Conservation (phyloP, 1,140 invertebrate genomes). For the Ceratosolen solmsi region DNA sequence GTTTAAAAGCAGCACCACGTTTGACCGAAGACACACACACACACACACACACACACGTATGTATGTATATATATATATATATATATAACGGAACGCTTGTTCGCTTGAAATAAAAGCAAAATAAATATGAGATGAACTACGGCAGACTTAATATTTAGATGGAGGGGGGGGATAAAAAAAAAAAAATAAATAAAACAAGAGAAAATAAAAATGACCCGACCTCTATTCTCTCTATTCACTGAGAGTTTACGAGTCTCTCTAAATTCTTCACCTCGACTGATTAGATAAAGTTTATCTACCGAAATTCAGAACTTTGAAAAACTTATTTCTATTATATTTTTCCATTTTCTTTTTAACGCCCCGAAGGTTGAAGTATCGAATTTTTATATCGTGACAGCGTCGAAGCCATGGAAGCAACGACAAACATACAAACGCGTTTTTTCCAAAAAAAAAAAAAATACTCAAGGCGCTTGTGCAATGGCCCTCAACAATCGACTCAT, state of each 20-base stretch:
- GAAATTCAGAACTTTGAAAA: not conserved
- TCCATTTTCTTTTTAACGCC: not conserved
- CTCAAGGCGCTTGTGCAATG: slow-evolving; percentile 4
- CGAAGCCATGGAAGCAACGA: slow-evolving; percentile 4
- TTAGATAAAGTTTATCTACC: slow-evolving; percentile 42
- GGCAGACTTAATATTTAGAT: too few relatives aligned
- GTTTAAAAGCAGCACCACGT: not conserved
- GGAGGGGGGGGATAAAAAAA: not conserved
- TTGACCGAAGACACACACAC: not conserved
- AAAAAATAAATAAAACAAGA: slow-evolving; percentile 50
- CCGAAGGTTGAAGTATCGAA: not conserved
- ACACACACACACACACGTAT: too few relatives aligned
- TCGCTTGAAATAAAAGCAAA: too few relatives aligned
- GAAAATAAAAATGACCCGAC: slow-evolving; percentile 33
- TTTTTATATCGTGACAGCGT: not conserved
- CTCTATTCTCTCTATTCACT: slow-evolving; percentile 29
- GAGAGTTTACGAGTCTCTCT: slow-evolving; percentile 12
- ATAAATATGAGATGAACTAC: too few relatives aligned
- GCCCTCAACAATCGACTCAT: slow-evolving; percentile 20
- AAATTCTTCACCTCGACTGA: slow-evolving; percentile 11
- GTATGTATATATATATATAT: too few relatives aligned
- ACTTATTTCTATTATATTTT: slow-evolving; percentile 7
- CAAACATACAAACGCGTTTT: not conserved
- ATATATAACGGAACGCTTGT: too few relatives aligned
- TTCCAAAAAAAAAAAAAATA: slow-evolving; percentile 22